Evolutionary conservation across 1,140 invertebrate genomes (phyloP).

Genomic region (Eufriesea mexicana): DNA sequence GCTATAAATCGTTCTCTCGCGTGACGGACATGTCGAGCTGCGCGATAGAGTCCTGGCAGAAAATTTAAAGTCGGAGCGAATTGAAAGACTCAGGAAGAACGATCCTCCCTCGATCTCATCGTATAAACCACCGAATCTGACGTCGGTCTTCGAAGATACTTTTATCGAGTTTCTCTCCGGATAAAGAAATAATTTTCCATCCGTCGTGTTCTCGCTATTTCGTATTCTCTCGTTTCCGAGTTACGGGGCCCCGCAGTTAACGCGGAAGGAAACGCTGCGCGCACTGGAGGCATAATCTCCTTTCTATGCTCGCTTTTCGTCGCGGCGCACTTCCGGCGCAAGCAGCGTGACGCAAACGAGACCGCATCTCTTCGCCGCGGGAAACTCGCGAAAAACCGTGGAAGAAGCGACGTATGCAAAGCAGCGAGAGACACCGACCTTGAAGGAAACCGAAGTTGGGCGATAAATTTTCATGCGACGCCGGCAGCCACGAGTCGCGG

Average conservation of each 20-base stretch:
- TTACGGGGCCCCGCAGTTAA: not conserved
- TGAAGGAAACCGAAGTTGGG: slow-evolving; percentile 68
- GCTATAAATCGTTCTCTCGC: not conserved
- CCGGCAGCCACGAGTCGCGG: slow-evolving; percentile 52
- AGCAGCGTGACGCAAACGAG: slow-evolving; percentile 36
- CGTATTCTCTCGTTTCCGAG: not conserved
- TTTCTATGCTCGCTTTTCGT: slow-evolving; percentile 13
- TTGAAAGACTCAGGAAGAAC: not conserved
- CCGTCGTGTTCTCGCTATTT: not conserved
- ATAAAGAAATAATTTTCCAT: slow-evolving; percentile 4
- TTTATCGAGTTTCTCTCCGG: not conserved
- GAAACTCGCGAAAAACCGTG: slow-evolving; percentile 57
- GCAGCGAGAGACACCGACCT: slow-evolving; percentile 52
- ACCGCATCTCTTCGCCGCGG: not conserved
- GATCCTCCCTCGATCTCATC: not conserved
- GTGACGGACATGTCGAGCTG: not conserved
- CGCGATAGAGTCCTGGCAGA: not conserved
- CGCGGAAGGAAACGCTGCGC: not conserved
- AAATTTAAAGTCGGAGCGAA: no score
- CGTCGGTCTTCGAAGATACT: not conserved
- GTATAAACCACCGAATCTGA: not conserved
- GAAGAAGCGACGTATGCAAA: slow-evolving; percentile 65
- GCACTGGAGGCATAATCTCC: not conserved
- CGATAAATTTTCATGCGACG: slow-evolving; percentile 72
- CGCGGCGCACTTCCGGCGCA: slow-evolving; percentile 3